Evolutionary conservation across 2,888 invertebrate species (phyloP).

Genomic region (Synergus laeviventris): DNA sequence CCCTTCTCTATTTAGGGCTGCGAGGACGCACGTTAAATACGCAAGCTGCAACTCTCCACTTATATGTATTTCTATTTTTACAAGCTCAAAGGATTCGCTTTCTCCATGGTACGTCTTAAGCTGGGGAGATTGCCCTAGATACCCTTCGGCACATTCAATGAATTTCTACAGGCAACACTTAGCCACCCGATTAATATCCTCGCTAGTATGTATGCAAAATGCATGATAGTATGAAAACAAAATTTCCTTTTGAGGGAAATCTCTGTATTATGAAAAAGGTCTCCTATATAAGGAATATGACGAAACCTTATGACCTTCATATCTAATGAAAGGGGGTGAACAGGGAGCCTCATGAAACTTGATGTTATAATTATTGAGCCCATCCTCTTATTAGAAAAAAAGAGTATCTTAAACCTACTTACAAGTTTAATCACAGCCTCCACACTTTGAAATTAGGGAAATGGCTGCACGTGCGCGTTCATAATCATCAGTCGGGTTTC

Average conservation of each 20-base stretch:
- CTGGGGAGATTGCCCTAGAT: conserved; percentile 63
- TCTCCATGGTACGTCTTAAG: conserved; percentile 53
- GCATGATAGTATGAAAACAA: background rate
- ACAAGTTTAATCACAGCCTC: conserved; percentile 18
- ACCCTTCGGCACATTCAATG: conserved; percentile 44
- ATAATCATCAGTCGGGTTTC: conserved; percentile 7
- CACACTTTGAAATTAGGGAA: conserved; percentile 10
- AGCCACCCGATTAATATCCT: background rate
- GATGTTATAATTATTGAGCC: background rate
- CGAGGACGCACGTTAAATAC: conserved; percentile 48
- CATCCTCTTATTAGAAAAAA: conserved; percentile 4
- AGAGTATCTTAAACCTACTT: background rate
- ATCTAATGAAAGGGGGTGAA: no score
- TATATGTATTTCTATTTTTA: conserved; percentile 67
- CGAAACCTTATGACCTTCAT: no score
- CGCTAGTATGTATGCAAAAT: background rate
- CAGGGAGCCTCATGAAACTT: background rate
- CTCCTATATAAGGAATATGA: no score
- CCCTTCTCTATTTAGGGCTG: conserved; percentile 38
- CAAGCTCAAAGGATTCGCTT: conserved; percentile 63
- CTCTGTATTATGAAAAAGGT: no score
- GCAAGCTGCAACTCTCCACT: conserved; percentile 50
- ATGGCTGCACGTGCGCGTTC: conserved; percentile 3
- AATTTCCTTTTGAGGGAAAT: background rate
- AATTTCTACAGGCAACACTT: background rate